phyloP scores from a whole-genome alignment of 2,797 vertebrate species.

The Acipenser transmontanus region DNA sequence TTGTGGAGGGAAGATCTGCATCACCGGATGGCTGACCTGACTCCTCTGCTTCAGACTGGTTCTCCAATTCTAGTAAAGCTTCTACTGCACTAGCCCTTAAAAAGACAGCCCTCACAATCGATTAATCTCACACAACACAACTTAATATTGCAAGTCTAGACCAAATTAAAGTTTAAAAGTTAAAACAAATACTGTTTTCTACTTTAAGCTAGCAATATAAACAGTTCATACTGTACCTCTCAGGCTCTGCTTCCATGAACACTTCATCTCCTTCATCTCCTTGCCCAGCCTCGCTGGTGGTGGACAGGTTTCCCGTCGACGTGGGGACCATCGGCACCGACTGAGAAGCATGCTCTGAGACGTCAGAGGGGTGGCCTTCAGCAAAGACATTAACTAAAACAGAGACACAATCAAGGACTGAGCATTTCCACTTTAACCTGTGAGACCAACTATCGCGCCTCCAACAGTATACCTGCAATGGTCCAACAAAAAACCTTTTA shows the following conservation, averaged over 20 bases:
- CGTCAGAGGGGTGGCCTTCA: constrained; percentile 69
- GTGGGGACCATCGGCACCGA: constrained; percentile 94
- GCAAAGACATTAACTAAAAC: constrained; percentile 70
- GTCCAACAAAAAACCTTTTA: too few species aligned
- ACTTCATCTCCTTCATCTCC: constrained; percentile 80
- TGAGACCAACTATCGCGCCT: too few species aligned
- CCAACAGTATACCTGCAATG: too few species aligned
- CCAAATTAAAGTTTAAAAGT: neutral
- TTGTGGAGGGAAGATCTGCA: constrained; percentile 80
- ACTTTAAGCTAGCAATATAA: neutral
- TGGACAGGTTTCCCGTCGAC: constrained; percentile 72
- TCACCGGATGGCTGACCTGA: constrained; percentile 76
- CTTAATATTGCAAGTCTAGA: neutral
- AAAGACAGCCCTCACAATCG: neutral
- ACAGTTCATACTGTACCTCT: constrained; percentile 60
- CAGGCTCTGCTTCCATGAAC: constrained; percentile 81
- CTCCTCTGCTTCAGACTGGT: constrained; percentile 78
- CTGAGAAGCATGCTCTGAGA: constrained; percentile 81
- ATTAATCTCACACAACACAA: neutral
- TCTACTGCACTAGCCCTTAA: constrained; percentile 60
- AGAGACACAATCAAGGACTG: neutral
- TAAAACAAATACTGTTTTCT: neutral
- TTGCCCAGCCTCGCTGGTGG: constrained; percentile 54
- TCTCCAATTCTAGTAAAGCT: constrained; percentile 71
- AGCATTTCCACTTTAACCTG: too few species aligned